Evolutionary conservation across 2,797 vertebrate genomes (phyloP).

Genomic region (Coluber constrictor): DNA sequence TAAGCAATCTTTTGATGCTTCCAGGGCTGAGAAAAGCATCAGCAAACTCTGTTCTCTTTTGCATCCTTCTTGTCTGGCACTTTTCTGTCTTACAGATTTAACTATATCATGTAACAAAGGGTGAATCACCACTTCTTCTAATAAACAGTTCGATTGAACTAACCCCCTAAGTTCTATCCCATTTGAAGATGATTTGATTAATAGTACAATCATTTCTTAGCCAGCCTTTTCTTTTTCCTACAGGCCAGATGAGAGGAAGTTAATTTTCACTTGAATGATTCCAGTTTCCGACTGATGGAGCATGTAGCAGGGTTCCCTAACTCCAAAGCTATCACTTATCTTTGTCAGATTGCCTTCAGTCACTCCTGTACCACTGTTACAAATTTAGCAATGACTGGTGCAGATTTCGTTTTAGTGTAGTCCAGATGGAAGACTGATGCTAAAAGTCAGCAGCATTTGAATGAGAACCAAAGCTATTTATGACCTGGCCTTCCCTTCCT

Average conservation of each 20-base stretch:
- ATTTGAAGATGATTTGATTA: background rate
- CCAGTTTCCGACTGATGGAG: slow-evolving; percentile 15
- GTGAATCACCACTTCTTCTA: background rate
- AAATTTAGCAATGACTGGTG: slow-evolving; percentile 17
- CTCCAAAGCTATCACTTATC: slow-evolving; percentile 68
- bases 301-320: background rate
- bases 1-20: background rate
- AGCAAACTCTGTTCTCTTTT: slow-evolving; percentile 64
- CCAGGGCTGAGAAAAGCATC: slow-evolving; percentile 18
- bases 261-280: slow-evolving; percentile 19
- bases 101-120: slow-evolving; percentile 52
- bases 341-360: slow-evolving; percentile 45
- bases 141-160: slow-evolving; percentile 20
- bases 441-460: slow-evolving; percentile 68
- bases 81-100: slow-evolving; percentile 61
- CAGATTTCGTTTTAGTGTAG: slow-evolving; percentile 39
- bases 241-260: slow-evolving; percentile 20
- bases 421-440: slow-evolving; percentile 71
- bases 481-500: slow-evolving; percentile 57
- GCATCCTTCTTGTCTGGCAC: slow-evolving; percentile 36
- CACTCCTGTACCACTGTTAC: background rate
- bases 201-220: background rate
- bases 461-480: slow-evolving; percentile 64
- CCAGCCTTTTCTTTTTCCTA: background rate
- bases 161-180: background rate